Conservation (phyloP, 2,888 invertebrate genomes). For the Parelbella ahira region DNA sequence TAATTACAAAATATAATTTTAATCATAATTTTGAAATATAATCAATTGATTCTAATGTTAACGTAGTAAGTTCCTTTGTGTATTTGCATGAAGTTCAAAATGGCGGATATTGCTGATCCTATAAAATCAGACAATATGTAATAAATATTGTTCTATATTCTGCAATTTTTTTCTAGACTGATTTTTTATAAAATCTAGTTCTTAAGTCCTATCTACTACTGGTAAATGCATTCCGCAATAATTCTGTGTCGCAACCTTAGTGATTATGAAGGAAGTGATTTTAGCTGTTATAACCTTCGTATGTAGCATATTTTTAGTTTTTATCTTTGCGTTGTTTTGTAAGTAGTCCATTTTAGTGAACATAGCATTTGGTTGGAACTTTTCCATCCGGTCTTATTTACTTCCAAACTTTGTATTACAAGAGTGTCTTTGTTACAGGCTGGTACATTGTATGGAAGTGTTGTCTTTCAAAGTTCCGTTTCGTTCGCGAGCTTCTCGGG, state of each 20-base stretch:
- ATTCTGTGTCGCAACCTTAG: slow-evolving; percentile 58
- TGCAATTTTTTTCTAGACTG: neutral
- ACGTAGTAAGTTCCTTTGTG: slow-evolving; percentile 7
- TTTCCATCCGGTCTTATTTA: too few relatives aligned
- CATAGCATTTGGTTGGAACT: too few relatives aligned
- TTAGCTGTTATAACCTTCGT: slow-evolving; percentile 73
- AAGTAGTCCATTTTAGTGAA: slow-evolving; percentile 66
- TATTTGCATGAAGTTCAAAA: slow-evolving; percentile 30
- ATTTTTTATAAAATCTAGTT: slow-evolving; percentile 6
- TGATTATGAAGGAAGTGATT: slow-evolving; percentile 76
- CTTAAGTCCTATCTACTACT: slow-evolving; percentile 29
- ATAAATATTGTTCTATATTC: slow-evolving; percentile 5
- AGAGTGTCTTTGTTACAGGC: slow-evolving; percentile 84
- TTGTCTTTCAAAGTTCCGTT: slow-evolving; percentile 92
- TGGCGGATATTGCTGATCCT: slow-evolving; percentile 37
- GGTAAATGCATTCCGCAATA: slow-evolving; percentile 60
- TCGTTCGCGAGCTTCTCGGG: slow-evolving; percentile 91
- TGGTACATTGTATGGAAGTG: slow-evolving; percentile 96
- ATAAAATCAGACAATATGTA: too few relatives aligned
- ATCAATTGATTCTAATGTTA: too few relatives aligned
- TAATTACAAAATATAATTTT: too few relatives aligned
- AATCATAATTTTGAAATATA: too few relatives aligned
- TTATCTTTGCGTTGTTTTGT: slow-evolving; percentile 77
- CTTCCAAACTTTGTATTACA: too few relatives aligned
- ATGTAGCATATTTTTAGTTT: slow-evolving; percentile 75